These are phyloP conservation scores for Ochotona curzoniae DNA, from an alignment of 2,113 vertebrate genomes.

Conservation along the genomic window DNA sequence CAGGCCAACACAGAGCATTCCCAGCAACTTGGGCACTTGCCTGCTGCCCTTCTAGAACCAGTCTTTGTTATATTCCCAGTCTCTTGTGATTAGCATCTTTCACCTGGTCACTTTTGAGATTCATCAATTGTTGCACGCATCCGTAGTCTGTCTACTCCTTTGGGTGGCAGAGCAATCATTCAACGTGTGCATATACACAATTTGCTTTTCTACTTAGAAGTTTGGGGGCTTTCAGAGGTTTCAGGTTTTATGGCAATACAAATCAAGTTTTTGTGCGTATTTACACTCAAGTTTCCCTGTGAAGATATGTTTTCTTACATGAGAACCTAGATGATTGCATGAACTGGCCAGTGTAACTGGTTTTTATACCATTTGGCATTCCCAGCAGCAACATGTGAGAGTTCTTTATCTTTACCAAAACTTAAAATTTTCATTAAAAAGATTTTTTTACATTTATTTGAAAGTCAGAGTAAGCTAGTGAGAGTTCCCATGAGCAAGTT, in stretches of 20 bases:
- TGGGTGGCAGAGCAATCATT: not conserved
- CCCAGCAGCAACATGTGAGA: not conserved
- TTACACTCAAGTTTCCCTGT: not conserved
- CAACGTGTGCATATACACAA: not conserved
- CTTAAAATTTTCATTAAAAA: not conserved
- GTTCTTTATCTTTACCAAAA: not conserved
- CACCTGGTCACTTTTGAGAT: not conserved
- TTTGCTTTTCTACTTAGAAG: conserved; percentile 1
- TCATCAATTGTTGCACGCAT: not conserved
- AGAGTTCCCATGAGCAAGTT: no score
- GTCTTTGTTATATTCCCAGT: not conserved
- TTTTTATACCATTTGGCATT: conserved; percentile 1
- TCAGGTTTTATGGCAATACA: not conserved
- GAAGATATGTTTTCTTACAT: not conserved
- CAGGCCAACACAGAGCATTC: not conserved
- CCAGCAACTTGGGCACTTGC: not conserved
- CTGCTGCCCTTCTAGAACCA: not conserved
- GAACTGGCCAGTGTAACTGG: not conserved
- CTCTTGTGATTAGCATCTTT: not conserved
- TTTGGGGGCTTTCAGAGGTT: not conserved
- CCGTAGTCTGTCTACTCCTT: not conserved
- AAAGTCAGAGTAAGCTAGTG: no score
- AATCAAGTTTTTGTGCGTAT: not conserved
- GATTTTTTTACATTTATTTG: no score
- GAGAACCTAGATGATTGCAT: not conserved